A percentile compares a stretch with the other conserved stretches of the same genome.
Evolutionary conservation across 2,113 vertebrate species (phyloP).

Genomic region (Cyphomyrus discorhynchus): DNA sequence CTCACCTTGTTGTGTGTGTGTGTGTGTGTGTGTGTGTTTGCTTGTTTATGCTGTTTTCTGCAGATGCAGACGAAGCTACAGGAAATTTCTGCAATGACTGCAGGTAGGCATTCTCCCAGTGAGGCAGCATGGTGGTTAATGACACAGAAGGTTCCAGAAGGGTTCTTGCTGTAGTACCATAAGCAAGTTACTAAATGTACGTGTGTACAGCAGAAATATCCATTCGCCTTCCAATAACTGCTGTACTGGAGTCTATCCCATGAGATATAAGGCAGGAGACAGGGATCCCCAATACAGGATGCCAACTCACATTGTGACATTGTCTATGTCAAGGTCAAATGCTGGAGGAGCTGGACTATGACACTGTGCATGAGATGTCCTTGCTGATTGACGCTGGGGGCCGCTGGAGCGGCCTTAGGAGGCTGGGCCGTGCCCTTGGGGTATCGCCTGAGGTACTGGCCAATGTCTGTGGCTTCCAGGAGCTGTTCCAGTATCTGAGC

Average conservation of each 20-base stretch:
- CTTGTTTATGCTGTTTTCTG: neutral
- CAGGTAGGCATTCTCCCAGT: slow-evolving; percentile 13
- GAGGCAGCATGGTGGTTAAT: neutral
- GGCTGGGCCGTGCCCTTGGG: slow-evolving; percentile 37
- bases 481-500: slow-evolving; percentile 51
- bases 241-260: neutral
- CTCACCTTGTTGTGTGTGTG: neutral
- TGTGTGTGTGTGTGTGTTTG: neutral
- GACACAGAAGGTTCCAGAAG: neutral
- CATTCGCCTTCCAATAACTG: neutral
- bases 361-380: slow-evolving; percentile 49
- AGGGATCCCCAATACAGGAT: neutral
- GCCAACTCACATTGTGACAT: neutral
- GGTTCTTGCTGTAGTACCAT: neutral
- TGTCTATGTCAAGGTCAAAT: slow-evolving; percentile 35
- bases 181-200: neutral
- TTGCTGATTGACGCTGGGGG: slow-evolving; percentile 40
- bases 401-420: slow-evolving; percentile 21
- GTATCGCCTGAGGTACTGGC: slow-evolving; percentile 39
- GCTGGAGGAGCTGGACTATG: slow-evolving; percentile 46
- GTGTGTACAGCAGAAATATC: neutral
- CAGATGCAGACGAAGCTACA: slow-evolving; percentile 48
- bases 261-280: neutral
- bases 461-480: slow-evolving; percentile 45
- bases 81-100: slow-evolving; percentile 45